Conservation (phyloP, 2,888 invertebrate genomes). For the Apodemia mormo region DNA sequence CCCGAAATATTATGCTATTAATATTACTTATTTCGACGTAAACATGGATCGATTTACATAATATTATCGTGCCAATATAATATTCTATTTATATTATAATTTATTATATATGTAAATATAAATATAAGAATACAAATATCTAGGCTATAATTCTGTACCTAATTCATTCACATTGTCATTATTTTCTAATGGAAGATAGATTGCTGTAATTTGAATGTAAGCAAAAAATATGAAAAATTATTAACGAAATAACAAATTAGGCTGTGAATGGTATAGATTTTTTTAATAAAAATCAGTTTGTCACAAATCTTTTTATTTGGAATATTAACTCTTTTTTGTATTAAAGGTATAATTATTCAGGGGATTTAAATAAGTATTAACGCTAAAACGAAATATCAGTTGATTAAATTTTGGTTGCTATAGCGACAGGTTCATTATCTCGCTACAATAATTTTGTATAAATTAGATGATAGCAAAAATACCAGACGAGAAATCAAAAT, state of each 20-base stretch:
- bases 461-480: too few relatives aligned
- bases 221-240: background rate
- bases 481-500: too few relatives aligned
- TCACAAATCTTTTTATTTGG: background rate
- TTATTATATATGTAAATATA: constrained; percentile 36
- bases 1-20: too few relatives aligned
- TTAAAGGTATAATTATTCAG: background rate
- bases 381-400: too few relatives aligned
- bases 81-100: constrained; percentile 34
- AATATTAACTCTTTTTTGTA: background rate
- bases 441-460: too few relatives aligned
- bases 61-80: constrained; percentile 36
- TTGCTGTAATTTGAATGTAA: background rate
- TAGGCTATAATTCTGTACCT: constrained; percentile 29
- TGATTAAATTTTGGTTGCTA: too few relatives aligned
- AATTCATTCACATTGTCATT: constrained; percentile 6
- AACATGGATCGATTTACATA: constrained; percentile 9
- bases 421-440: too few relatives aligned
- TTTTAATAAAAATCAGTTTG: background rate
- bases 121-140: constrained; percentile 38
- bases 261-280: constrained; percentile 5
- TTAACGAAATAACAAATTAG: constrained; percentile 2
- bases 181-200: constrained; percentile 14
- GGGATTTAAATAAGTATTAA: background rate
- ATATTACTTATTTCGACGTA: background rate